Evolutionary conservation across 2,888 invertebrate genomes (phyloP), one percentile per base, ranked within the genome.

Genomic region (Matsumyia berberina): DNA sequence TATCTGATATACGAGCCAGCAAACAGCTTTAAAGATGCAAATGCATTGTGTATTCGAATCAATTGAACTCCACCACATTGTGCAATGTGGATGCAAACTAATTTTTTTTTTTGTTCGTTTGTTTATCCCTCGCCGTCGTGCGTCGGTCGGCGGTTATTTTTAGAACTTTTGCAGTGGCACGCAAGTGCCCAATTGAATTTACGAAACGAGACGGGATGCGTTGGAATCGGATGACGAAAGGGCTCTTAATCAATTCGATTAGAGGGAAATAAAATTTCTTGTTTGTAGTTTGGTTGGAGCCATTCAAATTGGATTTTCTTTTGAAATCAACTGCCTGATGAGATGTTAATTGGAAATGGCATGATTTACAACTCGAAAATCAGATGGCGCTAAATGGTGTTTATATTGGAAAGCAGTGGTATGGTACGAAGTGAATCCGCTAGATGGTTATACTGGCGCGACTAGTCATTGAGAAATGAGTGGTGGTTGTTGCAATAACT

Each of bases 121-220:
- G 19, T 62, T 8, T 37, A 24, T 33, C n/a, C 15, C 17, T 44
- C 17, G 3, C 17, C 15, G n/a, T n/a, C n/a, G n/a, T n/a, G n/a
- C n/a, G n/a, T n/a, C 7, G 39, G 46, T 46, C 29, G 24, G 33
- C 5, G 33, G 31, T 7, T 46, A 46, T 64, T 46, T 64, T 64
- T 64, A 44, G 62, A 64, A 64, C 62, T 35, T 64, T 64, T 64
- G 46, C 44, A 64, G 33, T 44, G 31, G 7, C 19, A 39, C 39
- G 17, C 58, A 58, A 12, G 39, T 29, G 24, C 60, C 29, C 42
- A 60, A 39, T 60, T 60, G 60, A 60, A 42, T 29, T 60, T 60
- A 60, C 42, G 31, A 31, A 57, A 39, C 17, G n/a, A 19, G 44
- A 5, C 19, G 60, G 33, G n/a, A 39, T 58, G 29, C 39, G 19